Base-by-base conservation (phyloP, 2,797 vertebrate species). In the Dicrostonyx torquatus region DNA sequence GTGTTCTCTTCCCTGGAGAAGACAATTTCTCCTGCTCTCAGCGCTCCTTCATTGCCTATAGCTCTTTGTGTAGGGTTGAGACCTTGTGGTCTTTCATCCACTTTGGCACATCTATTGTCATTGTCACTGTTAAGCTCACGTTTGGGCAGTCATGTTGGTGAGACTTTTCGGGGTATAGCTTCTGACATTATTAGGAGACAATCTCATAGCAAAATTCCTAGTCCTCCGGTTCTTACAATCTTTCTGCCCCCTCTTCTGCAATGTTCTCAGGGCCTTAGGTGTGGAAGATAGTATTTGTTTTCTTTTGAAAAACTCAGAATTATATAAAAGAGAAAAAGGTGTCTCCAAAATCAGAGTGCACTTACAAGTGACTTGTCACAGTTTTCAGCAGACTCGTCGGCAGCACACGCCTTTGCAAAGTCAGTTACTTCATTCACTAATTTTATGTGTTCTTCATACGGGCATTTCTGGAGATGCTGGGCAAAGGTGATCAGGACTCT, bases 361-460 rank as follows among this genome's bases (percentile, higher is more conserved):
- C 98, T 88, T 98, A 98, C 98, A 97, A 98, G 75, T 18, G 98
- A 0, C 26, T 98, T 98, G 6, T 22, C 6, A 88, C 98, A 98
- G 0, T 97, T 94, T 0, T 84, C 92, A 53, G 84, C 98, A 7
- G 98, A 79, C 80, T 98, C 97, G 0, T 98, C 96, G 34, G 93
- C 96, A 77, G 0, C 97, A 8, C 98, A 98, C 66, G 77, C 60
- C 1, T 98, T 98, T 75, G 98, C 98, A 80, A 98, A 89, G 0
- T 98, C 98, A 18, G 91, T 96, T 12, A 98, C 45, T 26, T 98
- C 96, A 4, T 76, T 93, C 50, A 95, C 94, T 96, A 98, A 79
- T 87, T 98, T 97, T 0, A 95, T 34, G 8, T 97, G 96, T 0
- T 97, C 96, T 0, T 98, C 98, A 0, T 92, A 98, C 2, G 98